Evolutionary conservation across 2,797 vertebrate species (phyloP).

Genomic region (Limosa lapponica): DNA sequence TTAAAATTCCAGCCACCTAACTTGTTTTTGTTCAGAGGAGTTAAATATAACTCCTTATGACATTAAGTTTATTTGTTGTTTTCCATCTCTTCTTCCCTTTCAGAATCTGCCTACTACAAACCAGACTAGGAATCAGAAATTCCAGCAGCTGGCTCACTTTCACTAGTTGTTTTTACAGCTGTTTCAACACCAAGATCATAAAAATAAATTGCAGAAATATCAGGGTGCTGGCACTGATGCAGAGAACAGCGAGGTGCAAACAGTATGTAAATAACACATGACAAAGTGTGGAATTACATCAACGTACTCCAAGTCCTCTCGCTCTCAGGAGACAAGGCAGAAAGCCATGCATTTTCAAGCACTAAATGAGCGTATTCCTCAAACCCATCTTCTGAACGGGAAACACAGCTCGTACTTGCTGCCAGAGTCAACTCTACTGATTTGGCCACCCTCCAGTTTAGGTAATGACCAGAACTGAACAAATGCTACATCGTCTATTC

Average conservation of each 20-base stretch:
- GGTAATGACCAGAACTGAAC: constrained; percentile 15
- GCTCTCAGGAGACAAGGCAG: neutral
- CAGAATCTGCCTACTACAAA: neutral
- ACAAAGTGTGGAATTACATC: constrained; percentile 48
- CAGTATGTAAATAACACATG: constrained; percentile 45
- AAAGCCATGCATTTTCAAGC: neutral
- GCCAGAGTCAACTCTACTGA: constrained; percentile 34
- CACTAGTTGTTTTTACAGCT: constrained; percentile 60
- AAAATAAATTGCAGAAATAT: constrained; percentile 66
- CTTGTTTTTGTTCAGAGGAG: neutral
- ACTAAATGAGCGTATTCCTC: neutral
- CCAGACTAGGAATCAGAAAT: constrained; percentile 27
- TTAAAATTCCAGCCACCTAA: neutral
- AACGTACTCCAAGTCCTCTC: neutral
- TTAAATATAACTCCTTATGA: neutral
- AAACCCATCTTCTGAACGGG: constrained; percentile 36
- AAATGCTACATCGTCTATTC: neutral
- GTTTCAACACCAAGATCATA: constrained; percentile 53
- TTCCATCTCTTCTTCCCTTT: neutral
- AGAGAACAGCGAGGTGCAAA: constrained; percentile 48
- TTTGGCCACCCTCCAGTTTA: constrained; percentile 11
- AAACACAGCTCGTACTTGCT: neutral
- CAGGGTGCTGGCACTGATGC: constrained; percentile 33
- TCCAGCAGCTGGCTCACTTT: constrained; percentile 50
- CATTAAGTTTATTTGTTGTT: neutral